Conservation (phyloP, 2,888 invertebrate species). For the Leuctra nigra region DNA sequence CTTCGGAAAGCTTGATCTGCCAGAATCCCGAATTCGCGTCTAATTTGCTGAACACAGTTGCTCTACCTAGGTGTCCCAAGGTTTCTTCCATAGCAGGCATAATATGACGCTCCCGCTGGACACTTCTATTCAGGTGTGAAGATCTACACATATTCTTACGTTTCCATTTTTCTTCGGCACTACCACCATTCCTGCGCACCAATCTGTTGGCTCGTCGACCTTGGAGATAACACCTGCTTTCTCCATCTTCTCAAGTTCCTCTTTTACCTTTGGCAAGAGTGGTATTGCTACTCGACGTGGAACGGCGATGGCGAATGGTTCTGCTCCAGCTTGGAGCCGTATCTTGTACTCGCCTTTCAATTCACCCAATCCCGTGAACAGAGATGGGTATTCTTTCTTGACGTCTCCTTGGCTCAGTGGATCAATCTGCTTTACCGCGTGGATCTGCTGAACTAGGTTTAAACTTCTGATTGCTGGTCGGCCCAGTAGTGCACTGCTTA, state of each 20-base stretch:
- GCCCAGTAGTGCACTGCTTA: background rate
- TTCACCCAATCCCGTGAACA: background rate
- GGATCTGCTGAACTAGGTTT: background rate
- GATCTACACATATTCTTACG: constrained; percentile 34
- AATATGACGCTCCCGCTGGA: constrained; percentile 22
- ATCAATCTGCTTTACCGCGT: background rate
- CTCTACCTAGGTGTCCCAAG: constrained; percentile 28
- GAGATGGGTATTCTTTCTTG: background rate
- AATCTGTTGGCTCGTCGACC: constrained; percentile 34
- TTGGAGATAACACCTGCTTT: constrained; percentile 32
- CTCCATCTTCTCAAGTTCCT: constrained; percentile 33
- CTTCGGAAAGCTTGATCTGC: constrained; percentile 29
- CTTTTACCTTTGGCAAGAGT: constrained; percentile 32
- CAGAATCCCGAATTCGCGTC: constrained; percentile 32
- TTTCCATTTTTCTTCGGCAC: too few relatives aligned
- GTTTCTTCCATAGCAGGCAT: constrained; percentile 30
- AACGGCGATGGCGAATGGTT: constrained; percentile 32
- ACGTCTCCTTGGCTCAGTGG: too few relatives aligned
- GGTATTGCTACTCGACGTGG: constrained; percentile 30
- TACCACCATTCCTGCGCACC: constrained; percentile 38
- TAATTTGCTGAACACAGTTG: constrained; percentile 31
- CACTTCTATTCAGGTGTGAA: constrained; percentile 31
- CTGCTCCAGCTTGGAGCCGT: constrained; percentile 30
- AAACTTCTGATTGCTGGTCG: background rate
- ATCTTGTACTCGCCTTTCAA: constrained; percentile 29